Percentiles rank a stretch among this genome's conserved stretches.
Conservation (phyloP, 2,888 invertebrate species). For the Parnassius glacialis region DNA sequence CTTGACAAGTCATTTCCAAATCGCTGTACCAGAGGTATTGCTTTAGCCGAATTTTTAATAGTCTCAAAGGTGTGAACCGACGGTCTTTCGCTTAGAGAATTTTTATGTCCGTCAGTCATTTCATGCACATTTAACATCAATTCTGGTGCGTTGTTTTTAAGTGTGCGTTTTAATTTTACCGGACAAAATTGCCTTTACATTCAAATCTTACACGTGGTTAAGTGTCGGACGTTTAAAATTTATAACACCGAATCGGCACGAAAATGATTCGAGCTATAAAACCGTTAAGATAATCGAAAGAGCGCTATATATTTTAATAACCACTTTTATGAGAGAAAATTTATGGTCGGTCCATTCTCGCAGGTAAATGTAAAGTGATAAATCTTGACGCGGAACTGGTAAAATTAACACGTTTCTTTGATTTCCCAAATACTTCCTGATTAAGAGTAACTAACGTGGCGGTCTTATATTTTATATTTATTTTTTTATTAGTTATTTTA, state of each 20-base stretch:
- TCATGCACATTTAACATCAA: constrained; percentile 71
- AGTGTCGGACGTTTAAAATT: constrained; percentile 53
- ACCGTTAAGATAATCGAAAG: constrained; percentile 56
- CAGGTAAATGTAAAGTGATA: constrained; percentile 50
- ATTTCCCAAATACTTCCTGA: constrained; percentile 13
- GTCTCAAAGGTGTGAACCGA: constrained; percentile 64
- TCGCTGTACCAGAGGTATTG: too few species aligned
- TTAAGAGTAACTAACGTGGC: background rate
- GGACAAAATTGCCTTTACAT: constrained; percentile 52
- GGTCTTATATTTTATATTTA: too few species aligned
- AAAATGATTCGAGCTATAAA: constrained; percentile 52
- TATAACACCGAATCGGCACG: constrained; percentile 47
- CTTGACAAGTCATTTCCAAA: too few species aligned
- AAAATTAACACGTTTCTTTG: constrained; percentile 38
- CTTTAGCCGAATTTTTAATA: constrained; percentile 19
- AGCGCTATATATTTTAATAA: constrained; percentile 57
- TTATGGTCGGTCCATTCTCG: constrained; percentile 52
- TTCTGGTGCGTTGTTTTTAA: constrained; percentile 40
- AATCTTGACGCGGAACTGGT: constrained; percentile 51
- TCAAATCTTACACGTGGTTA: constrained; percentile 55
- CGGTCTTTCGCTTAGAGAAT: constrained; percentile 60
- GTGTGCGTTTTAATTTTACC: constrained; percentile 56
- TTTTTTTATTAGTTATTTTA: too few species aligned
- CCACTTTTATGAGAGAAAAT: constrained; percentile 56
- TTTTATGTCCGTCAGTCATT: constrained; percentile 73